Conservation (phyloP, 2,113 vertebrate species). For the Corythornis cristatus region DNA sequence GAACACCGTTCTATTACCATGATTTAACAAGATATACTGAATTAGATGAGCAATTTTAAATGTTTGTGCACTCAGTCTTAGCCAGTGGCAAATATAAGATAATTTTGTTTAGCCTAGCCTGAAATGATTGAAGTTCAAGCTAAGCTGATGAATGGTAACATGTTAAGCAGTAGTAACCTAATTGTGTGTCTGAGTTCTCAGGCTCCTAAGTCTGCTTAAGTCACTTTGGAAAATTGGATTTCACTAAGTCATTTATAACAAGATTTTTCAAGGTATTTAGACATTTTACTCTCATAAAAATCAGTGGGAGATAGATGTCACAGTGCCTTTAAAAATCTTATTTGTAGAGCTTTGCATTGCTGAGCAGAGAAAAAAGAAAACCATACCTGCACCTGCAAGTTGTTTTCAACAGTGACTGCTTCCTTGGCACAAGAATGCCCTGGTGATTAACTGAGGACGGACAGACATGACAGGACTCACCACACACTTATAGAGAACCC, state of each 20-base stretch:
- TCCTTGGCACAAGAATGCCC: background rate
- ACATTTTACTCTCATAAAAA: constrained; percentile 45
- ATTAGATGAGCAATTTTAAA: background rate
- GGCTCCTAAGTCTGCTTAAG: constrained; percentile 44
- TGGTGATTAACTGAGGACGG: background rate
- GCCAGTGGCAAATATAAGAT: background rate
- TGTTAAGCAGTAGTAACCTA: constrained; percentile 18
- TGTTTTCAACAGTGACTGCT: background rate
- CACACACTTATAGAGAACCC: rapidly evolving
- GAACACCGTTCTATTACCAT: background rate
- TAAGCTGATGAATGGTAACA: constrained; percentile 45
- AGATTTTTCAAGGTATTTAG: constrained; percentile 57
- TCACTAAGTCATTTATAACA: constrained; percentile 38
- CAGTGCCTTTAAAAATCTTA: constrained; percentile 6
- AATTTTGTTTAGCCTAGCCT: background rate
- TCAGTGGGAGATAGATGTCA: constrained; percentile 9
- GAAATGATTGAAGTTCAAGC: constrained; percentile 35
- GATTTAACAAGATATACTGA: background rate
- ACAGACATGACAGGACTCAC: background rate
- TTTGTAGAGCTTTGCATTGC: background rate
- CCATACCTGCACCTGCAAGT: background rate
- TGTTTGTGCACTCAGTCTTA: background rate
- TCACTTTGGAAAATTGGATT: constrained; percentile 65
- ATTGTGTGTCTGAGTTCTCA: constrained; percentile 29
- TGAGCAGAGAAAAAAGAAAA: background rate